Evolutionary conservation across 2,797 vertebrate genomes (phyloP).

Genomic region (Tenualosa thibaudeaui): DNA sequence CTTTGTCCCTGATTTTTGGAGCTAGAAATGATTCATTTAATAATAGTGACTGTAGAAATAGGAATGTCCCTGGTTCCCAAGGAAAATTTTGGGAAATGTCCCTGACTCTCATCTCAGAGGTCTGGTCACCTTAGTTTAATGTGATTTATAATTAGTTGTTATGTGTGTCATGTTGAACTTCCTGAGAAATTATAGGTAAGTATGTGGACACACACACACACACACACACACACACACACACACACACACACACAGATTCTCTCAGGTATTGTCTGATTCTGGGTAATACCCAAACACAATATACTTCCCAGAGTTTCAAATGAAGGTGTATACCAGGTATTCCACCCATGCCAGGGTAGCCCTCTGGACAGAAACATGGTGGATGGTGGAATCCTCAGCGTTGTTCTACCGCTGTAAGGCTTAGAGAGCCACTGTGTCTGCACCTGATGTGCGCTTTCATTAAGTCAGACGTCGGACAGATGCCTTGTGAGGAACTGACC

Average conservation of each 20-base stretch:
- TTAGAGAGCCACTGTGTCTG: neutral
- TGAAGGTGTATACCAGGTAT: neutral
- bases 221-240: slow-evolving; percentile 14
- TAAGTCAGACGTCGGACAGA: neutral
- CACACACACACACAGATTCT: slow-evolving; percentile 10
- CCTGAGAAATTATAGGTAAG: too few species aligned
- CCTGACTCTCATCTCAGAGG: too few species aligned
- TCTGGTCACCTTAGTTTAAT: too few species aligned
- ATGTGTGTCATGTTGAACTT: neutral
- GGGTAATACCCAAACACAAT: neutral
- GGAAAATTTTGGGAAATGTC: too few species aligned
- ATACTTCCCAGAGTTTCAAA: neutral
- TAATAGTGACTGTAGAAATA: too few species aligned
- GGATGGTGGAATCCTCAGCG: neutral
- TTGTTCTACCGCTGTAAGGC: neutral
- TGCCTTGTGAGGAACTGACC: neutral
- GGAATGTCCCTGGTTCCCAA: too few species aligned
- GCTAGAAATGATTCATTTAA: too few species aligned
- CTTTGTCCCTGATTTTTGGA: too few species aligned
- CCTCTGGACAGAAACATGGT: neutral
- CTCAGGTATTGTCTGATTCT: neutral
- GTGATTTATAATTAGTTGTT: neutral
- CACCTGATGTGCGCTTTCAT: slow-evolving; percentile 4
- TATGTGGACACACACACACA: neutral
- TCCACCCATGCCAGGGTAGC: neutral